Evolutionary conservation across 1,140 invertebrate genomes (phyloP).

Genomic region (Caenorhabditis briggsae): DNA sequence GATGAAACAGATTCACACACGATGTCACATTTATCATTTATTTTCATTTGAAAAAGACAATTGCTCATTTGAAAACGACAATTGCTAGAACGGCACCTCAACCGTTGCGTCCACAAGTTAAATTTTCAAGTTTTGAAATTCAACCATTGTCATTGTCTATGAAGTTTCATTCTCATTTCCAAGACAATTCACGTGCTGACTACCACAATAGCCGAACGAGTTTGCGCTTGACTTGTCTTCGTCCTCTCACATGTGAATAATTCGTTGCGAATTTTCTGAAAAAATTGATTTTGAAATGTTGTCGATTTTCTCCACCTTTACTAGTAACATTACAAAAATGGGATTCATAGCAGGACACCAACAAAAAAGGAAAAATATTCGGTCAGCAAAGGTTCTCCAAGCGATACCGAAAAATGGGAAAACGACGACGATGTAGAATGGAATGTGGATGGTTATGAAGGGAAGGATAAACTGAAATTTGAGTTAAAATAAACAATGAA

Average conservation of each 20-base stretch:
- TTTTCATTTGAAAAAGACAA: too few species aligned
- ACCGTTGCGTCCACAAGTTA: too few species aligned
- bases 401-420: not conserved
- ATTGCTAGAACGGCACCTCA: too few species aligned
- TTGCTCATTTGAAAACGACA: too few species aligned
- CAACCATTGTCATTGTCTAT: too few species aligned
- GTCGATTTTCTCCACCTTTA: not conserved
- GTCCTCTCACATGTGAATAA: not conserved
- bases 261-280: slow-evolving; percentile 21
- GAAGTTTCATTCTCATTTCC: too few species aligned
- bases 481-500: too few species aligned
- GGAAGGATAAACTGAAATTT: slow-evolving; percentile 11
- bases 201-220: not conserved
- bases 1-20: too few species aligned
- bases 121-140: too few species aligned
- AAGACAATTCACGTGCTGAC: not conserved
- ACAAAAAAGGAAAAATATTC: not conserved
- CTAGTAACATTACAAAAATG: not conserved
- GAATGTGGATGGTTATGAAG: slow-evolving; percentile 8
- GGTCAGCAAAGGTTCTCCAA: not conserved
- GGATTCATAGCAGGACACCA: slow-evolving; percentile 9
- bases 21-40: too few species aligned
- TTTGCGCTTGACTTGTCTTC: slow-evolving; percentile 1
- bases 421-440: slow-evolving; percentile 4
- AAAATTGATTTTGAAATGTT: not conserved